A percentile compares a stretch with the other conserved stretches of the same genome.
Conservation (phyloP, 2,888 invertebrate genomes). For the Cataglyphis albicans region DNA sequence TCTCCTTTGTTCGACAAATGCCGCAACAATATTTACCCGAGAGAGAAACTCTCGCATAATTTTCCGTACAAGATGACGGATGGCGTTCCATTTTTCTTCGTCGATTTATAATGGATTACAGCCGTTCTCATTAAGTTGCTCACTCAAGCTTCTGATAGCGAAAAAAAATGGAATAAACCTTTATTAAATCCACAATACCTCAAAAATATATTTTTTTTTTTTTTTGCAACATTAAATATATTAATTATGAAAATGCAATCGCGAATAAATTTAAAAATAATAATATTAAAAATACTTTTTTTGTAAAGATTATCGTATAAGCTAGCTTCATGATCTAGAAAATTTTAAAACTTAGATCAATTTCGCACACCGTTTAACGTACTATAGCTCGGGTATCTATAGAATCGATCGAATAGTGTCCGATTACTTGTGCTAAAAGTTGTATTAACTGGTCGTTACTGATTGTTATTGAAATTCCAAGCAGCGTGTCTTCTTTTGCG, state of each 20-base stretch:
- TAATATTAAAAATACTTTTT: not conserved
- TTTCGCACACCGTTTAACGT: not conserved
- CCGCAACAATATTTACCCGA: not conserved
- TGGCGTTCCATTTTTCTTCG: conserved; percentile 18
- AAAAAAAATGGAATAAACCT: not conserved
- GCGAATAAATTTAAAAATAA: not conserved
- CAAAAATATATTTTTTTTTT: conserved; percentile 2
- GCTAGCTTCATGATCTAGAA: not conserved
- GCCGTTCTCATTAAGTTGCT: conserved; percentile 2
- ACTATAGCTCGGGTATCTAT: conserved; percentile 23
- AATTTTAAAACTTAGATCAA: conserved; percentile 9
- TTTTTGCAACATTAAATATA: not conserved
- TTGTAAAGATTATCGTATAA: not conserved
- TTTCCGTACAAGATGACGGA: conserved; percentile 29
- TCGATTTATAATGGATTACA: conserved; percentile 18
- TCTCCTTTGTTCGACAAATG: conserved; percentile 9
- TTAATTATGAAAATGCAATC: not conserved
- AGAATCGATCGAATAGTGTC: conserved; percentile 2
- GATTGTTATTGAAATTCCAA: conserved; percentile 51
- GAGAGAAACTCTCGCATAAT: conserved; percentile 25
- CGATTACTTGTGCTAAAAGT: conserved; percentile 30
- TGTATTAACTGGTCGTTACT: conserved; percentile 20
- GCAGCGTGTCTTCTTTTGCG: not conserved
- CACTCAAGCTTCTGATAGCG: not conserved
- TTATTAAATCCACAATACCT: not conserved